Conservation (phyloP, 1,140 invertebrate species). For the Acromyrmex echinatior region DNA sequence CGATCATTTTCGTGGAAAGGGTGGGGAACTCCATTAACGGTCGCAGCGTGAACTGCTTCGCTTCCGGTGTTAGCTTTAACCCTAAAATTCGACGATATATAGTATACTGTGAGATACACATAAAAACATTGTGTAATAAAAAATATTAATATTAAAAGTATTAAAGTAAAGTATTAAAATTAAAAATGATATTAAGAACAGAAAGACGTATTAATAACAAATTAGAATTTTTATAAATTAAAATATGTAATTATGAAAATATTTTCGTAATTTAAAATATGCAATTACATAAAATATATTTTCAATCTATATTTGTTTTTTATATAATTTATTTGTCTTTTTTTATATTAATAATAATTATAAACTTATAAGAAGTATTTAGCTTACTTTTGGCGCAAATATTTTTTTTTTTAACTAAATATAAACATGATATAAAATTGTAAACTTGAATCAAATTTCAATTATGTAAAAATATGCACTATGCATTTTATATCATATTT, state of each 20-base stretch:
- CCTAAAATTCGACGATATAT: constrained; percentile 10
- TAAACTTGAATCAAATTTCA: not conserved
- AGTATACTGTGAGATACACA: not conserved
- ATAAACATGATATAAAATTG: not conserved
- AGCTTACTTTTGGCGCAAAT: not conserved
- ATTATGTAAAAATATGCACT: not conserved
- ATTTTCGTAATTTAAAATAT: too few species aligned
- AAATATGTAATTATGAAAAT: too few species aligned
- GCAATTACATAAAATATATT: not conserved
- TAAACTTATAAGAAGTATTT: not conserved
- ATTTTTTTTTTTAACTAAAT: not conserved
- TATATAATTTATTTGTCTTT: not conserved
- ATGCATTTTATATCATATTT: not conserved
- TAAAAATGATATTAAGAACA: too few species aligned
- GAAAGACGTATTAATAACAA: not conserved
- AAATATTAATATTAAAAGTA: constrained; percentile 1
- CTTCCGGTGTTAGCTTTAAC: constrained; percentile 28
- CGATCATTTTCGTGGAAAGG: constrained; percentile 40
- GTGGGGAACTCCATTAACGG: constrained; percentile 64
- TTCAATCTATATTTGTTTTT: not conserved
- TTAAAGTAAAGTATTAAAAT: not conserved
- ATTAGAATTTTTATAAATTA: not conserved
- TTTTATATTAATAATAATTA: not conserved
- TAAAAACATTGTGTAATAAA: not conserved
- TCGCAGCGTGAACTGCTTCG: constrained; percentile 30